Evolutionary conservation across 2,797 vertebrate genomes (phyloP), one percentile per base, ranked within the genome.

Genomic region (Trachurus trachurus): DNA sequence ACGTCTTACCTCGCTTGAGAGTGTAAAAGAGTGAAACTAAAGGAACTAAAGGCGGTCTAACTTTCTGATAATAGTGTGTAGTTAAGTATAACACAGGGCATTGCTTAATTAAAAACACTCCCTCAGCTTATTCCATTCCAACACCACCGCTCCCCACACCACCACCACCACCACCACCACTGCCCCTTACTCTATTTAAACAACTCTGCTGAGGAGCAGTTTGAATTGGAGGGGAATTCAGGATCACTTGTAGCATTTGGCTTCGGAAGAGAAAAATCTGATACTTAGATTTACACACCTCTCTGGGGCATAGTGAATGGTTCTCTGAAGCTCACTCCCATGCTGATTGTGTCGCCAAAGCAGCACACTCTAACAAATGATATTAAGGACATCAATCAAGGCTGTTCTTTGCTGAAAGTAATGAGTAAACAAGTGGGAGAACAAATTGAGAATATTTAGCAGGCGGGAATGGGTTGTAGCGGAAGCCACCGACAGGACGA

Each of bases 331-430:
- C 90, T 91, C 86, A 62, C 82, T 91, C 90, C 91, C 71, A 31
- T 73, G 84, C 89, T 80, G 89, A 85, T 82, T 75, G 74, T 88
- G 88, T 85, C 79, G 64, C 90, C 77, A 77, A 77, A 85, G 89
- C 81, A 74, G 86, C 84, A 61, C 83, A 78, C 86, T 85, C 83
- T 72, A 84, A 83, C 86, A 90, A 90, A 93, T 88, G 81, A 93
- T 93, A 93, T 93, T 93, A 93, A 93, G 86, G 86, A 88, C 89
- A 93, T 94, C 90, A 90, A 93, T 94, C 93, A 91, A 84, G 79
- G 76, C 83, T 81, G 83, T 88, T 88, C 82, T 88, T 84, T 62
- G 49, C 83, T 29, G 76, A 80, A 86, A 89, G 85, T 89, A 92
- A 92, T 88, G 87, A 89, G 86, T 87, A 93, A 91, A 92, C 90